Base-by-base conservation (phyloP, 2,113 vertebrate genomes). In the Saccopteryx leptura region DNA sequence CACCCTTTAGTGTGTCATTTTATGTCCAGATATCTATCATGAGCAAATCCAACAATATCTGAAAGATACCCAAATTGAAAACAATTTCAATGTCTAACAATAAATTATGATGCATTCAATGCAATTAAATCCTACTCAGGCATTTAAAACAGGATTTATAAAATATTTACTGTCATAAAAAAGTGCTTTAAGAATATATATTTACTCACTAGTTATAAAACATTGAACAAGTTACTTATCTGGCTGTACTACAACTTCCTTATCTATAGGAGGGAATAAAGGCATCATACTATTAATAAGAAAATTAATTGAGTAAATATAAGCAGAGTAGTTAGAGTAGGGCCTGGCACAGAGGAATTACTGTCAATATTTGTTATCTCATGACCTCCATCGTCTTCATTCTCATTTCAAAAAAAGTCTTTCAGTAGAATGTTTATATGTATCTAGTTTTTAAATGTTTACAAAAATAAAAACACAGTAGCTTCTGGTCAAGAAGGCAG, bases 351-450 rank as follows among this genome's bases (percentile, higher is more conserved):
- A 84, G 46, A 87, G 28, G 33, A 92, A 90, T 28, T 23, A 54
- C 12, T 80, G 26, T 71, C 39, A 90, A 4, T 75, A 58, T 80
- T 80, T 9, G 4, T 88, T 74, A 78, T 63, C 28, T 80, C 14
- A 74, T 85, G 23, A 48, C 10, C 8, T 76, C 15, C 63, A 54
- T 48, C 48, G 33, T 50, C 46, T 76, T 81, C 18, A 76, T 79
- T 65, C 17, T 93, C n/a, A 78, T 71, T 97, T 28, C 78, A 88
- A 81, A 92, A 92, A 54, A 15, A 17, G 18, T 79, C 26, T 93
- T 83, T 83, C 31, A 26, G 21, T 80, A 65, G 26, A 52, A 88
- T 68, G 17, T 9, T 92, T 83, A 82, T 31, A 46, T 31, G 52
- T 75, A 24, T 28, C 39, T 28, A 80, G 23, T 87, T 82, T 88